Base-by-base conservation (phyloP, 1,140 invertebrate genomes). In the Lepidotrigona ventralis region DNA sequence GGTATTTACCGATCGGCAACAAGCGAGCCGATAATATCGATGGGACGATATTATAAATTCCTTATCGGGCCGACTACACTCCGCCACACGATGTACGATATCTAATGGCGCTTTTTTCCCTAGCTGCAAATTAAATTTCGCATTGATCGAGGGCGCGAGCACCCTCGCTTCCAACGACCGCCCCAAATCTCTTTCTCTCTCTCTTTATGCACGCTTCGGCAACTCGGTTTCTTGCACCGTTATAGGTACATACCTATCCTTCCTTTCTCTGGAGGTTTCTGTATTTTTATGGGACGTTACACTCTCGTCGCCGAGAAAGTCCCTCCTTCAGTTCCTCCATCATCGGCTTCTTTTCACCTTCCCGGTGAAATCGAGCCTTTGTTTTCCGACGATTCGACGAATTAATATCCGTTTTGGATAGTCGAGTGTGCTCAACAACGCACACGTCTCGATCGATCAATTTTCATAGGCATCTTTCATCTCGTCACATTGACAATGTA, bases 1-100 rank as follows among this genome's bases (percentile, higher is more conserved):
- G 75, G 51, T 88, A 88, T 88, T 86, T 88, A 86, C 86, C 76
- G 86, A 88, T 88, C 80, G 86, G 74, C 75, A 79, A 82, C 64
- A 79, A 70, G 56, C 81, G 66, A 63, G 68, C 73, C 79, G 83
- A 70, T 83, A 88, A 83, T 88, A 88, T 85, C 84, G 81, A 88
- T 70, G 63, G 66, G 39, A 63, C 81, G 84, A 88, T 88, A 80
- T 71, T 68, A 76, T 87, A 86, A 88, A 88, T 88, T 79, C 84
- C 84, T 85, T 85, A 85, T 85, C 84, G 84, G 77, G 23, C 79
- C 73, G 73, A 29, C 54, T 81, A 53, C 79, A 71, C 53, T 84
- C 29, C 39, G 9, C 17, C 79, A n/a, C 79, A n/a, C 79, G 83
- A 81, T 84, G 71, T 51, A 84, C 84, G 78, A 75, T 85, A 81